Conservation (phyloP, 2,797 vertebrate genomes). For the Apogon hyalosoma region DNA sequence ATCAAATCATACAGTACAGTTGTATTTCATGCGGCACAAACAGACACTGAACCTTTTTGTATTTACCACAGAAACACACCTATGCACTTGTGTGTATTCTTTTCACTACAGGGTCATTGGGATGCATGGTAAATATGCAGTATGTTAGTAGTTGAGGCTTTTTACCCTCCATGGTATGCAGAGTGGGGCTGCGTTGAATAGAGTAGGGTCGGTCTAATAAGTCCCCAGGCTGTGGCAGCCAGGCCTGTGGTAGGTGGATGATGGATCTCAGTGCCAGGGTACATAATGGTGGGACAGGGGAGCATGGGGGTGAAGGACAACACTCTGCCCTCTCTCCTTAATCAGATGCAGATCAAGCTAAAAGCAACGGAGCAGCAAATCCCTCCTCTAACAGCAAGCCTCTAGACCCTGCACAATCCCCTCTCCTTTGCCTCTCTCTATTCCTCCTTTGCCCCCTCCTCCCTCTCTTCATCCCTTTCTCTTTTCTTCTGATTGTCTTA, state of each 20-base stretch:
- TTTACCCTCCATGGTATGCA: slow-evolving; percentile 67
- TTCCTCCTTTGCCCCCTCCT: slow-evolving; percentile 48
- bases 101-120: slow-evolving; percentile 32
- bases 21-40: not conserved
- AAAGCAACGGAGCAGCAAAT: slow-evolving; percentile 95
- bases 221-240: slow-evolving; percentile 77
- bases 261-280: slow-evolving; percentile 87
- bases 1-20: not conserved
- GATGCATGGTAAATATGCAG: slow-evolving; percentile 62
- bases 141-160: slow-evolving; percentile 29
- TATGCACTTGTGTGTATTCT: not conserved
- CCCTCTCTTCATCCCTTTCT: slow-evolving; percentile 61
- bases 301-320: slow-evolving; percentile 94
- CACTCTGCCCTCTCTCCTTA: slow-evolving; percentile 86
- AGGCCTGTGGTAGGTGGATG: slow-evolving; percentile 86
- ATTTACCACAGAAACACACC: not conserved
- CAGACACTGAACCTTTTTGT: too few relatives aligned
- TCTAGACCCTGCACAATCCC: slow-evolving; percentile 68
- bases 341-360: slow-evolving; percentile 99
- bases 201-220: slow-evolving; percentile 76
- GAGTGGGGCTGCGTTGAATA: slow-evolving; percentile 59
- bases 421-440: slow-evolving; percentile 55
- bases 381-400: slow-evolving; percentile 73
- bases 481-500: slow-evolving; percentile 80
- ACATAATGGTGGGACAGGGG: slow-evolving; percentile 90